A percentile compares a stretch with the other conserved stretches of the same genome.
Evolutionary conservation across 2,797 vertebrate genomes (phyloP).

Genomic region (Alauda arvensis): DNA sequence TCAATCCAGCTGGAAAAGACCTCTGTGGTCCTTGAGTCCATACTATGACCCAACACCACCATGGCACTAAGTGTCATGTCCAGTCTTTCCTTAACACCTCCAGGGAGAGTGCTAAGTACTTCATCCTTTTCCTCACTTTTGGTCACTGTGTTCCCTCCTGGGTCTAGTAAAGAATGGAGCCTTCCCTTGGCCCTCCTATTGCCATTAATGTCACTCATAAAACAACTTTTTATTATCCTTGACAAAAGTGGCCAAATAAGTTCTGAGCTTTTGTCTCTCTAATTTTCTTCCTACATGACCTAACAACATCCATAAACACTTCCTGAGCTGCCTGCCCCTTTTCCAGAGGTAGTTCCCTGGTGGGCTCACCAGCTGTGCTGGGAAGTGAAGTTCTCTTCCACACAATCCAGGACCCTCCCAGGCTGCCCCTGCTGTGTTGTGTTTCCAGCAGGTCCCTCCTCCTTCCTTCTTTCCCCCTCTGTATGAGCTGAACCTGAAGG

Average conservation of each 20-base stretch:
- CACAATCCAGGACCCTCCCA: not conserved
- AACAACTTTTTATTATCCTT: not conserved
- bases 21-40: not conserved
- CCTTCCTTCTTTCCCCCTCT: not conserved
- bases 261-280: not conserved
- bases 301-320: not conserved
- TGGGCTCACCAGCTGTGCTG: not conserved
- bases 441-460: not conserved
- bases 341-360: not conserved
- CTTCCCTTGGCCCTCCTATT: not conserved
- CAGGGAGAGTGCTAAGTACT: not conserved
- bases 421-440: not conserved
- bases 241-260: not conserved
- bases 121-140: not conserved
- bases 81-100: not conserved
- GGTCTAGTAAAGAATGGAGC: not conserved
- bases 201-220: not conserved
- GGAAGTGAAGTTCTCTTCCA: not conserved
- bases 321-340: not conserved
- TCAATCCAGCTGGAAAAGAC: not conserved
- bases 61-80: not conserved
- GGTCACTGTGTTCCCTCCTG: not conserved
- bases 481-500: not conserved
- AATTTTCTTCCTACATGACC: not conserved
- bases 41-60: not conserved